Conservation (phyloP, 2,113 vertebrate genomes). For the Perca flavescens region DNA sequence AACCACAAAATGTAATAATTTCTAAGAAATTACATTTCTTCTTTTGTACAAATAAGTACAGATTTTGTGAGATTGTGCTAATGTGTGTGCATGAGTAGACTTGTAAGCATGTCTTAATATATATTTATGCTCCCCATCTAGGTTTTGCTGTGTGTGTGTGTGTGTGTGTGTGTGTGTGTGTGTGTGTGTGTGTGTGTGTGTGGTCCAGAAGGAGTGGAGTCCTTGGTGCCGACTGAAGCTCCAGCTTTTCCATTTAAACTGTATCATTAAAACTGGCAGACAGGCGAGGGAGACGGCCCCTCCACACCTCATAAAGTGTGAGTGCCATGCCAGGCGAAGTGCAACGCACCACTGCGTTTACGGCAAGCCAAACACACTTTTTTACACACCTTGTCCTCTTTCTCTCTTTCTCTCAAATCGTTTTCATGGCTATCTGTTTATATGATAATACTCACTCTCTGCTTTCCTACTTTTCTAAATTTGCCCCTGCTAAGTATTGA, state of each 20-base stretch:
- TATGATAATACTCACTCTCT: conserved; percentile 73
- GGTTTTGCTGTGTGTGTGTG: neutral
- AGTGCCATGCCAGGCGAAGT: conserved; percentile 74
- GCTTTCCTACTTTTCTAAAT: conserved; percentile 67
- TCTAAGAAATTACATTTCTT: neutral
- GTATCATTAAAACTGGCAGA: conserved; percentile 81
- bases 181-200: conserved; percentile 17
- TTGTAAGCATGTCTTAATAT: neutral
- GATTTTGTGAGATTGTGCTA: neutral
- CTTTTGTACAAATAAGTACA: neutral
- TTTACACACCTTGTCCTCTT: conserved; percentile 78
- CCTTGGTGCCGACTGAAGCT: conserved; percentile 78
- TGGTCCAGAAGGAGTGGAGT: conserved; percentile 55
- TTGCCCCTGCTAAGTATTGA: conserved; percentile 77
- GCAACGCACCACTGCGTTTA: conserved; percentile 76
- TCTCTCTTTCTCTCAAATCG: conserved; percentile 50
- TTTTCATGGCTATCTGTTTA: conserved; percentile 77
- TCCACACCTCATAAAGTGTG: conserved; percentile 84
- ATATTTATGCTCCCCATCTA: conserved; percentile 21
- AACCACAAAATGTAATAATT: neutral
- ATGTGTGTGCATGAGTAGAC: neutral
- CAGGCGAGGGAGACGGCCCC: conserved; percentile 73
- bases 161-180: conserved; percentile 14
- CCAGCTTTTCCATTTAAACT: conserved; percentile 82
- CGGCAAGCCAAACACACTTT: conserved; percentile 65